A percentile compares a stretch with the other conserved stretches of the same genome.
Evolutionary conservation across 1,140 invertebrate species (phyloP).

Genomic region (Habropoda laboriosa): DNA sequence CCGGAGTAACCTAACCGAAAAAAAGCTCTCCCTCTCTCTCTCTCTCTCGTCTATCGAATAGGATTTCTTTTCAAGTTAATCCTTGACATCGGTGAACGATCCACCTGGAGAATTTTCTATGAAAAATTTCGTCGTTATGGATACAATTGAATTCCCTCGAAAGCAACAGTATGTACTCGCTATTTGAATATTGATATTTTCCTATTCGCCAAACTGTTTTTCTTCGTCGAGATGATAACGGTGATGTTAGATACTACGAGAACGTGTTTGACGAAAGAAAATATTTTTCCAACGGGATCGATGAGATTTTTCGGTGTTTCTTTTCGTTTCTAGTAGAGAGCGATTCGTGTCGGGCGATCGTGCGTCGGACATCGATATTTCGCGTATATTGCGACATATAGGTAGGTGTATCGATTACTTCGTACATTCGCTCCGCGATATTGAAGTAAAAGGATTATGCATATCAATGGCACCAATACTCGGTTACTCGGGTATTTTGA

Average conservation of each 20-base stretch:
- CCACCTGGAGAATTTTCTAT: conserved; percentile 1
- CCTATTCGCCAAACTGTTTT: background rate
- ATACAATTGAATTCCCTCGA: conserved; percentile 6
- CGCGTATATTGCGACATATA: background rate
- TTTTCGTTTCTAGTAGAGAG: background rate
- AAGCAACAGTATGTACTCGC: background rate
- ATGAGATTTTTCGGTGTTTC: background rate
- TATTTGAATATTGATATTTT: background rate
- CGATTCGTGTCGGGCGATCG: background rate
- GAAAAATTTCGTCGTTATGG: background rate
- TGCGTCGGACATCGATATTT: background rate
- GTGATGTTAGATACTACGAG: background rate
- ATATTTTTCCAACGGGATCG: background rate
- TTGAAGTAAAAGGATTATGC: conserved; percentile 37
- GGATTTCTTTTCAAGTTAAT: background rate
- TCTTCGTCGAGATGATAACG: background rate
- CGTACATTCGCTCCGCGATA: background rate
- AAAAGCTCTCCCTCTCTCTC: no score
- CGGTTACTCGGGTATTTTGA: conserved; percentile 6
- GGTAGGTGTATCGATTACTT: background rate
- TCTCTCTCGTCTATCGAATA: background rate
- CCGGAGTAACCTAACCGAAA: background rate
- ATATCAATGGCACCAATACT: conserved; percentile 21
- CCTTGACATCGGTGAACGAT: background rate
- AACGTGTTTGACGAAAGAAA: background rate